phyloP scores from a whole-genome alignment of 2,888 invertebrate genomes.

The Crepidodera aurea region DNA sequence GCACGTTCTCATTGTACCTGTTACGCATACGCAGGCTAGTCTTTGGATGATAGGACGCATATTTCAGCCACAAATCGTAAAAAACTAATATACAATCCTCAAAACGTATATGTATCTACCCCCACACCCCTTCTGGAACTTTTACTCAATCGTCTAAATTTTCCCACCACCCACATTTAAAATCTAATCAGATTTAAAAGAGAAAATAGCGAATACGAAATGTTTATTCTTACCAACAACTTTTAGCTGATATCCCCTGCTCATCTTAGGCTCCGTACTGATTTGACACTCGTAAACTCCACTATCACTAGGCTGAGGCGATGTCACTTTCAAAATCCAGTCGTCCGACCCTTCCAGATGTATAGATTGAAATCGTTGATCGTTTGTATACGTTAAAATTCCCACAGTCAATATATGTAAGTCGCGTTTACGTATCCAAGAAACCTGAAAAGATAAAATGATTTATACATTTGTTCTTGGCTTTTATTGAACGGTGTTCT shows the following conservation, averaged over 20 bases:
- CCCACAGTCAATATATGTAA: slow-evolving; percentile 79
- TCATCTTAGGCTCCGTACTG: slow-evolving; percentile 81
- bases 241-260: slow-evolving; percentile 75
- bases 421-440: slow-evolving; percentile 86
- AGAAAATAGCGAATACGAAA: too few relatives aligned
- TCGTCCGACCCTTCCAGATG: slow-evolving; percentile 77
- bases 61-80: too few relatives aligned
- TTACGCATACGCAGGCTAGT: too few relatives aligned
- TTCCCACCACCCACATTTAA: too few relatives aligned
- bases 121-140: too few relatives aligned
- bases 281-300: slow-evolving; percentile 81
- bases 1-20: too few relatives aligned
- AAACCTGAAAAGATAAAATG: slow-evolving; percentile 68
- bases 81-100: too few relatives aligned
- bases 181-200: too few relatives aligned
- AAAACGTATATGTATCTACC: too few relatives aligned
- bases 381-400: slow-evolving; percentile 76
- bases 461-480: slow-evolving; percentile 31
- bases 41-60: too few relatives aligned
- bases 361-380: slow-evolving; percentile 75
- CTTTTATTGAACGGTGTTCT: slow-evolving; percentile 3
- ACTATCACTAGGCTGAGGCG: slow-evolving; percentile 73
- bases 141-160: too few relatives aligned
- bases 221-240: slow-evolving; percentile 73
- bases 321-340: slow-evolving; percentile 76